A percentile compares a stretch with the other conserved stretches of the same genome.
Conservation (phyloP, 92 coral and sea anemone genomes). For the Epizoanthus scotinus region DNA sequence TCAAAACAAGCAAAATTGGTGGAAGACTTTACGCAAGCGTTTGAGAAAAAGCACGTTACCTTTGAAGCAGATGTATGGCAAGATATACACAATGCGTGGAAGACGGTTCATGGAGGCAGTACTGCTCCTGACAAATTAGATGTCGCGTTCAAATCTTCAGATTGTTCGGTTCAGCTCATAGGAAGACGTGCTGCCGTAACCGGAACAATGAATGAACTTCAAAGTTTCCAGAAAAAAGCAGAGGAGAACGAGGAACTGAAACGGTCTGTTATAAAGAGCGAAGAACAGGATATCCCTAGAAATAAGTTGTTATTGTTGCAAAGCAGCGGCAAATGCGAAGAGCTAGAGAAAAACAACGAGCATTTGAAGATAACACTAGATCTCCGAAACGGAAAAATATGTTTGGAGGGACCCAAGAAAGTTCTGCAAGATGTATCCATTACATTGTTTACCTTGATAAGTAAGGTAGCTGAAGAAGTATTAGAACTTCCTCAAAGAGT, state of each 20-base stretch:
- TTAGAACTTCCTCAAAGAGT: slow-evolving; percentile 34
- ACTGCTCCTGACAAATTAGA: neutral
- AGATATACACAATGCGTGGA: neutral
- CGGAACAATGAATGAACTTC: neutral
- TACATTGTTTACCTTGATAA: slow-evolving; percentile 9
- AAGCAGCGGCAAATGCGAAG: slow-evolving; percentile 1
- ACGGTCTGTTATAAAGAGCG: slow-evolving; percentile 23
- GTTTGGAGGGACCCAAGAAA: slow-evolving; percentile 36
- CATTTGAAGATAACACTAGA: slow-evolving; percentile 28
- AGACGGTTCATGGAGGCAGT: neutral
- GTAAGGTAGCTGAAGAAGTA: slow-evolving; percentile 13
- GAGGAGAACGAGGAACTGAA: slow-evolving; percentile 27
- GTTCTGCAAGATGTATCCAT: slow-evolving; percentile 17
- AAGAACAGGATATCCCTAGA: neutral
- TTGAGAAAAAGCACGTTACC: slow-evolving; percentile 8
- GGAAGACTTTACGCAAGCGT: neutral
- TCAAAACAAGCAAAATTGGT: neutral
- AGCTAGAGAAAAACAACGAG: slow-evolving; percentile 12
- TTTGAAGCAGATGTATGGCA: slow-evolving; percentile 13
- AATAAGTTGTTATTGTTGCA: slow-evolving; percentile 14
- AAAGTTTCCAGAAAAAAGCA: neutral
- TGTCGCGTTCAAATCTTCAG: neutral
- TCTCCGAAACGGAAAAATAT: neutral
- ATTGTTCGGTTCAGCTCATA: slow-evolving; percentile 17
- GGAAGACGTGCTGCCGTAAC: slow-evolving; percentile 33